Conservation (phyloP, 2,888 invertebrate species). For the Himalopsyche japonica region DNA sequence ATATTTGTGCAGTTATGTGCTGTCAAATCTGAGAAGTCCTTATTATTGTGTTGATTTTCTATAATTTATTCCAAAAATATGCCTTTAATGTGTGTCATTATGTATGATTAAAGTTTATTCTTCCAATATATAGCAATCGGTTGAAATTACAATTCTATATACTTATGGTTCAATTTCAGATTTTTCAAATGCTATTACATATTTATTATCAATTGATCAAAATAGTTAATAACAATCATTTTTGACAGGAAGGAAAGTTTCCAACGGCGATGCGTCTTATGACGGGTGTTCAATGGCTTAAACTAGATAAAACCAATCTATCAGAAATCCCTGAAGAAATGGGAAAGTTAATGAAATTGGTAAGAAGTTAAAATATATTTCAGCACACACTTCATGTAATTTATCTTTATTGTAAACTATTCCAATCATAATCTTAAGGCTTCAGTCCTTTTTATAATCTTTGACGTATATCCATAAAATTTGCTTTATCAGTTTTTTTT, state of each 20-base stretch:
- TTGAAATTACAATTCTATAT: too few species aligned
- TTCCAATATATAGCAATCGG: too few species aligned
- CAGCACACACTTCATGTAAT: neutral
- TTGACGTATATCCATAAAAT: too few species aligned
- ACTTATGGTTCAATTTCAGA: too few species aligned
- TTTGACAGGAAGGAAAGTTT: conserved; percentile 78
- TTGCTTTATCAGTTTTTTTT: too few species aligned
- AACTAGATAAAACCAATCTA: conserved; percentile 87
- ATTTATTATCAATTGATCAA: neutral
- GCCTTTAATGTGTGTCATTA: neutral
- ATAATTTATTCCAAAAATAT: neutral
- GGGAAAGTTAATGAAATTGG: conserved; percentile 89
- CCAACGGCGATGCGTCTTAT: conserved; percentile 90
- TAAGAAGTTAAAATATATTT: conserved; percentile 48
- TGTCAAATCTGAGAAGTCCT: neutral
- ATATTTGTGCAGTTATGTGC: neutral
- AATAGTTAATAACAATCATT: neutral
- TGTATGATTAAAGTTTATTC: neutral
- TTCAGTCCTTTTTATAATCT: too few species aligned
- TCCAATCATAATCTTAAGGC: too few species aligned
- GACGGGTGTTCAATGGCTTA: conserved; percentile 97
- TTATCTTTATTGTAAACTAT: too few species aligned
- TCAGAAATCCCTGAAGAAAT: conserved; percentile 90
- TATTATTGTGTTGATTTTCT: neutral
- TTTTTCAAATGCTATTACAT: too few species aligned